Percentiles rank a stretch among this genome's conserved stretches.
Conservation (phyloP, 2,797 vertebrate genomes). For the Neopelma chrysocephalum region DNA sequence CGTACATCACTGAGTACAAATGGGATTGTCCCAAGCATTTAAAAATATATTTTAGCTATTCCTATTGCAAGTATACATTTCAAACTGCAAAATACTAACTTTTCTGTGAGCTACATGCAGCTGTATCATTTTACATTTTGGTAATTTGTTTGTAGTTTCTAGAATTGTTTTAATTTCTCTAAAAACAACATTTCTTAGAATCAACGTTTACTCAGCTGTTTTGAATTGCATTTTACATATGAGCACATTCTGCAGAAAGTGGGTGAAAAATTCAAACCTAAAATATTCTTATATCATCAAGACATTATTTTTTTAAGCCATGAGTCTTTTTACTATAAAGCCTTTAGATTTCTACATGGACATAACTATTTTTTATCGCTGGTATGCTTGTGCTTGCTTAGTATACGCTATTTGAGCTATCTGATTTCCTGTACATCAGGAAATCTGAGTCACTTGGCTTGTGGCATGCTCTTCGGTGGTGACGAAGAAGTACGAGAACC, state of each 20-base stretch:
- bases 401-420: neutral
- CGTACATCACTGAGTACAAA: neutral
- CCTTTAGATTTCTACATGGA: neutral
- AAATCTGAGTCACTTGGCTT: neutral
- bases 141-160: neutral
- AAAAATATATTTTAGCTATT: neutral
- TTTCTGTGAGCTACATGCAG: neutral
- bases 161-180: neutral
- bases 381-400: neutral
- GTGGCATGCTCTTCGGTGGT: neutral
- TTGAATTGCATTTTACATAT: neutral
- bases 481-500: neutral
- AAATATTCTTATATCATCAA: neutral
- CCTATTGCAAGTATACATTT: neutral
- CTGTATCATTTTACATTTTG: neutral
- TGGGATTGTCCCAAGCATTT: neutral
- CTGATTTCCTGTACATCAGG: neutral
- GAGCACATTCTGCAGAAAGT: neutral
- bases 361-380: neutral
- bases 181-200: neutral
- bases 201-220: neutral
- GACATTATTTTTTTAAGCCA: neutral
- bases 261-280: neutral
- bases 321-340: neutral
- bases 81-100: neutral